Conservation (phyloP, 2,797 vertebrate genomes). For the Perodicticus potto region DNA sequence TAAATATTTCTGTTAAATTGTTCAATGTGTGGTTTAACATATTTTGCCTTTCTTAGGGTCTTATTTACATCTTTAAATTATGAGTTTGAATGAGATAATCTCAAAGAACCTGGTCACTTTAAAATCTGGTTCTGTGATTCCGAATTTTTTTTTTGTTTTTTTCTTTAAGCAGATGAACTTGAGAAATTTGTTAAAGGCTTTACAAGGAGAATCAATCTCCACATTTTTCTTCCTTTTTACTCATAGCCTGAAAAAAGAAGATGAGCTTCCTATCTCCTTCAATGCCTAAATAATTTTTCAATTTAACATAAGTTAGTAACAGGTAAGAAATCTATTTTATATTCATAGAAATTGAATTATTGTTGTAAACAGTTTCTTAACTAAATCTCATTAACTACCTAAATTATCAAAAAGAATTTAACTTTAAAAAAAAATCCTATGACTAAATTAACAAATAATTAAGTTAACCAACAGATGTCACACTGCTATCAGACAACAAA, state of each 20-base stretch:
- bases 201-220: neutral
- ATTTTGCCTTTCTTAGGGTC: neutral
- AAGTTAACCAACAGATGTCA: no score
- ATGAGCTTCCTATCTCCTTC: neutral
- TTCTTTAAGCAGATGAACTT: neutral
- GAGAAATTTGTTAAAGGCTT: neutral
- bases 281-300: neutral
- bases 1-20: conserved; percentile 1
- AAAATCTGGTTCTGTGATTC: neutral
- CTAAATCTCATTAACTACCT: conserved; percentile 35
- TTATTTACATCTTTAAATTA: neutral
- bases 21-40: neutral
- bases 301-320: conserved; percentile 45
- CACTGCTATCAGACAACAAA: no score
- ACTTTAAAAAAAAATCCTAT: neutral
- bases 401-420: conserved; percentile 9
- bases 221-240: neutral
- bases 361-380: conserved; percentile 12
- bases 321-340: neutral
- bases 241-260: neutral
- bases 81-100: neutral
- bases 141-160: neutral
- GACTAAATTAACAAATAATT: no score
- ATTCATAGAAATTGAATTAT: neutral
- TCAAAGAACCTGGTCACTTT: neutral